phyloP scores from a whole-genome alignment of 2,888 invertebrate species.

The Schizotus pectinicornis region DNA sequence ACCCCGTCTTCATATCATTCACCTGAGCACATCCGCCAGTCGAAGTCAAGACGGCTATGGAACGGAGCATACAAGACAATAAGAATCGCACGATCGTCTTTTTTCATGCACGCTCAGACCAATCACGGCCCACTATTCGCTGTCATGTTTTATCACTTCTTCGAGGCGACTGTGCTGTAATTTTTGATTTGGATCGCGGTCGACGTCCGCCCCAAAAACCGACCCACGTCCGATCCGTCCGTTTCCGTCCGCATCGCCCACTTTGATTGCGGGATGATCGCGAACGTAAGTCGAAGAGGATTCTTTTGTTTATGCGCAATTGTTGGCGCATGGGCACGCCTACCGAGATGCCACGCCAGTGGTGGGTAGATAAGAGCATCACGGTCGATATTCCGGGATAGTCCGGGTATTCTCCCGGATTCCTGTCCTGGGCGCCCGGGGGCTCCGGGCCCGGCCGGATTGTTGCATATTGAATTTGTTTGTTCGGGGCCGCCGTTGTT shows the following conservation, averaged over 20 bases:
- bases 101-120: slow-evolving; percentile 54
- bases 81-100: slow-evolving; percentile 53
- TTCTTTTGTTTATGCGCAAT: slow-evolving; percentile 49
- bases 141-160: slow-evolving; percentile 60
- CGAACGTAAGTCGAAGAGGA: slow-evolving; percentile 45
- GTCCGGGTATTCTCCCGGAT: slow-evolving; percentile 51
- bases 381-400: slow-evolving; percentile 54
- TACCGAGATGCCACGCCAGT: slow-evolving; percentile 52
- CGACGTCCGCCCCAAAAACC: slow-evolving; percentile 41
- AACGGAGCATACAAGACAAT: slow-evolving; percentile 47
- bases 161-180: slow-evolving; percentile 56
- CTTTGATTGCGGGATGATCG: slow-evolving; percentile 31
- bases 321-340: slow-evolving; percentile 50
- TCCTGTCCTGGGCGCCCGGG: slow-evolving; percentile 33
- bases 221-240: slow-evolving; percentile 33
- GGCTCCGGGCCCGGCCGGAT: slow-evolving; percentile 40
- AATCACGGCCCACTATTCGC: slow-evolving; percentile 56
- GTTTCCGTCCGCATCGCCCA: slow-evolving; percentile 40
- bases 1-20: slow-evolving; percentile 45
- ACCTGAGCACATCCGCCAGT: slow-evolving; percentile 42
- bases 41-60: slow-evolving; percentile 46
- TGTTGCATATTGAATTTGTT: slow-evolving; percentile 54
- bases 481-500: slow-evolving; percentile 41
- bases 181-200: slow-evolving; percentile 56
- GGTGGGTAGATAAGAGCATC: slow-evolving; percentile 54